Percentiles rank a stretch among this genome's conserved stretches.
These are phyloP conservation scores for Ceratoteleas bidentatus DNA, from an alignment of 1,140 invertebrate species.

Conservation along the genomic window DNA sequence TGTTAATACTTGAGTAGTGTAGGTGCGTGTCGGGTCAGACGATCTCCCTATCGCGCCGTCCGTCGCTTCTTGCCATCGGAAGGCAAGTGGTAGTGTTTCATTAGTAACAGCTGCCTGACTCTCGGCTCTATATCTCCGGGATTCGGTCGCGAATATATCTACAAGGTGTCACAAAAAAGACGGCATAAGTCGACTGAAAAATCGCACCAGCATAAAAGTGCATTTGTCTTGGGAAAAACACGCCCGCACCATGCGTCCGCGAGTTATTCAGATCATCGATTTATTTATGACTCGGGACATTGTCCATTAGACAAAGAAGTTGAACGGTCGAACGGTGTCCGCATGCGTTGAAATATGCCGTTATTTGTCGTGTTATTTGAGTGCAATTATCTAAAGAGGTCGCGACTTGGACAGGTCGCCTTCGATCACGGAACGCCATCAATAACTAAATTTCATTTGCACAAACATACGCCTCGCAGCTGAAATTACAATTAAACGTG, in stretches of 20 bases:
- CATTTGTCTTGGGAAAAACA: constrained; percentile 54
- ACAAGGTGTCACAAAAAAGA: constrained; percentile 58
- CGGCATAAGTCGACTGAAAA: constrained; percentile 42
- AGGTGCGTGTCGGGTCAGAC: constrained; percentile 36
- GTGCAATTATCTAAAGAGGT: background rate
- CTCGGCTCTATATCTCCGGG: constrained; percentile 35
- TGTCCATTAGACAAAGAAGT: constrained; percentile 6
- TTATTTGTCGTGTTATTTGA: too few relatives aligned
- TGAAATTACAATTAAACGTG: too few relatives aligned
- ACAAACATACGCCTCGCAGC: too few relatives aligned
- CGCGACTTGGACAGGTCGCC: too few relatives aligned
- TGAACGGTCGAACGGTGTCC: too few relatives aligned
- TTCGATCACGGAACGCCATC: too few relatives aligned
- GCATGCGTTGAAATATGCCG: too few relatives aligned
- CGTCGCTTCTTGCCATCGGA: too few relatives aligned
- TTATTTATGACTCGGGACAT: constrained; percentile 17
- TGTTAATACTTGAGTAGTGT: constrained; percentile 42
- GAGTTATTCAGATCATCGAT: constrained; percentile 22
- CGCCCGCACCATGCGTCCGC: too few relatives aligned
- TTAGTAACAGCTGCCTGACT: too few relatives aligned
- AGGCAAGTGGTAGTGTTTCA: too few relatives aligned
- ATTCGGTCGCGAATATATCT: constrained; percentile 53
- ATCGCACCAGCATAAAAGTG: constrained; percentile 44
- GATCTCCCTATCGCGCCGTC: constrained; percentile 36
- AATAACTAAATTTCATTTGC: too few relatives aligned